Percentiles rank a stretch among this genome's conserved stretches.
Conservation (phyloP, 2,797 vertebrate genomes). For the Rhadinocentrus ornatus region DNA sequence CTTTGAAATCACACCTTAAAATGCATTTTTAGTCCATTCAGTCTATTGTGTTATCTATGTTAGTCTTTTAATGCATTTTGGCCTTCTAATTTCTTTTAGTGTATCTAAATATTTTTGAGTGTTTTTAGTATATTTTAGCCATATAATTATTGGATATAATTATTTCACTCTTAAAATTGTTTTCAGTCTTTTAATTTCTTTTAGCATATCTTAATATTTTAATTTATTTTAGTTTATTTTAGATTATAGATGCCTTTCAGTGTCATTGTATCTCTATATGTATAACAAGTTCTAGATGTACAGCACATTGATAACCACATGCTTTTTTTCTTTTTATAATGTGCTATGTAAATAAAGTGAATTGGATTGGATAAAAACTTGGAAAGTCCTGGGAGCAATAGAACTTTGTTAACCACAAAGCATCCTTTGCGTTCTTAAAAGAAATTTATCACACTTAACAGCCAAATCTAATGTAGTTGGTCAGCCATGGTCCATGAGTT, state of each 20-base stretch:
- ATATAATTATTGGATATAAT: too few species aligned
- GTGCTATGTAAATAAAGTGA: neutral
- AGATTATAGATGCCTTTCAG: neutral
- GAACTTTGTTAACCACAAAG: constrained; percentile 67
- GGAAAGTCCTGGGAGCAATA: constrained; percentile 56
- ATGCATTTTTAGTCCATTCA: too few species aligned
- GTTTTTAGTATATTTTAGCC: too few species aligned
- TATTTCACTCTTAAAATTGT: too few species aligned
- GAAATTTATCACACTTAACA: constrained; percentile 79
- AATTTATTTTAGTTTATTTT: neutral
- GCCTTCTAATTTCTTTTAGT: too few species aligned
- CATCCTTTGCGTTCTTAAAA: constrained; percentile 64
- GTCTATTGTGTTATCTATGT: too few species aligned
- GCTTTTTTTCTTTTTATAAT: neutral
- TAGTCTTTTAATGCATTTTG: too few species aligned
- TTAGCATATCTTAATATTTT: neutral
- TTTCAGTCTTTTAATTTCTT: too few species aligned
- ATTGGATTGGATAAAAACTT: constrained; percentile 34
- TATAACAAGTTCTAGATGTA: neutral
- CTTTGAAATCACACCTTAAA: too few species aligned
- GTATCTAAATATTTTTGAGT: too few species aligned
- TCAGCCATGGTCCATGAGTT: constrained; percentile 61
- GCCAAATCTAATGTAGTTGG: constrained; percentile 70
- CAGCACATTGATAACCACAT: neutral
- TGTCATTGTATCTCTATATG: neutral